Conservation (phyloP, 2,797 vertebrate species). For the Rousettus madagascariensis region DNA sequence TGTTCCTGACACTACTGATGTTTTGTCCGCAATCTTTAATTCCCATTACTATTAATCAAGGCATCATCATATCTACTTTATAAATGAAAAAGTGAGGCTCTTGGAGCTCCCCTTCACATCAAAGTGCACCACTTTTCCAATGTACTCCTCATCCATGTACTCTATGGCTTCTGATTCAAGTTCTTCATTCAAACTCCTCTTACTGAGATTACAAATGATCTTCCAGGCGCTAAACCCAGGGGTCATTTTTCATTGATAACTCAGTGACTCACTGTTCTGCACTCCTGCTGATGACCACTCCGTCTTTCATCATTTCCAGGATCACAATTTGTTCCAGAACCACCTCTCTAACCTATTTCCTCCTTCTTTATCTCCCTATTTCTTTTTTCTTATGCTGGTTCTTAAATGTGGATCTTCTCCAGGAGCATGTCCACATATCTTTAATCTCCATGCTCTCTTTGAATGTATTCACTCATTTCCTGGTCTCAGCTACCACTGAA, state of each 20-base stretch:
- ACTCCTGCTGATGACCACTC: neutral
- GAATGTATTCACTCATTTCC: neutral
- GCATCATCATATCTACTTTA: neutral
- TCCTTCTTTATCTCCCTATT: neutral
- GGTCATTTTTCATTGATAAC: conserved; percentile 18
- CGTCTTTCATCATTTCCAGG: conserved; percentile 14
- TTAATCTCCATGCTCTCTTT: neutral
- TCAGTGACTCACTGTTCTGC: neutral
- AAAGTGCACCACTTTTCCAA: neutral
- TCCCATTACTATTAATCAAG: neutral
- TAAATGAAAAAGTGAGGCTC: neutral
- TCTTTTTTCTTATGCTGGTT: neutral
- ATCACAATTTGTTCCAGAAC: neutral
- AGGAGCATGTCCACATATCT: neutral
- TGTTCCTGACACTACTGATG: neutral
- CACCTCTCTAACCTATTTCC: neutral
- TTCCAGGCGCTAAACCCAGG: neutral
- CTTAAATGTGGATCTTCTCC: neutral
- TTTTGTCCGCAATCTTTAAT: neutral
- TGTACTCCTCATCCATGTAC: neutral
- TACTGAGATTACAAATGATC: conserved; percentile 19
- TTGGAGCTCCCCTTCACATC: neutral
- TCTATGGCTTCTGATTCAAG: neutral
- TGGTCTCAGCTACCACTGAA: neutral
- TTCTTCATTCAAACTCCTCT: conserved; percentile 4